Base-by-base conservation (phyloP, 1,140 invertebrate genomes). In the Ips typographus region DNA sequence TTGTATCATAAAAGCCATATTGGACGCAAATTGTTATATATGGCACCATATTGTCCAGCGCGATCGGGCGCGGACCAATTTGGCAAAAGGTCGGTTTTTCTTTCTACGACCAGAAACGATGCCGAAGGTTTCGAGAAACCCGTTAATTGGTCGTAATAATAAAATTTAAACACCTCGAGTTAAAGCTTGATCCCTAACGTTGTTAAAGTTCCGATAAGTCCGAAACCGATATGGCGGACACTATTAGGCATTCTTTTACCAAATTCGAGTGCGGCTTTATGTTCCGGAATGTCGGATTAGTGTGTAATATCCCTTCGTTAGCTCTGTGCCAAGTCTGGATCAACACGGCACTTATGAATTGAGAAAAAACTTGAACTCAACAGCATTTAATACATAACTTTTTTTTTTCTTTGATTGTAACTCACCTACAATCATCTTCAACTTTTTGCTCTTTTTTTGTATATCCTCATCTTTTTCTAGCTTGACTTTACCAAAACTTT, bases 241-340 rank as follows among this genome's bases (percentile, higher is more conserved):
- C 56, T 61, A 67, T 53, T 56, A 56, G 57, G 47, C 65, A 68
- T 68, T 68, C 65, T 59, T 59, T 59, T 58, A 68, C 65, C 65
- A 68, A 68, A 68, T 68, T 61, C 65, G 65, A 68, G 49, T 22
- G 36, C 56, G 36, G 8, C 51, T 60, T 55, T 49, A 68, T 59
- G 65, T 61, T 43, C 42, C 58, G 65, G 65, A 68, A 68, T 68
- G 65, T 68, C 65, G 51, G 57, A 68, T 68, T 68, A 68, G 65
- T 51, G 65, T 68, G 61, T 60, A 68, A 61, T 68, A 61, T 53
- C 49, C 57, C 57, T 61, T 68, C 60, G 61, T 68, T 68, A 68
- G 49, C 7, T 37, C 44, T 47, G 22, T 22, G 22, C 0, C 22
- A 22, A 22, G 22, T 22, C 22, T 22, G 22, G 22, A 22, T 22